Percentiles rank a stretch among this genome's conserved stretches.
Conservation (phyloP, 1,140 invertebrate genomes). For the Drosophila oshimai region DNA sequence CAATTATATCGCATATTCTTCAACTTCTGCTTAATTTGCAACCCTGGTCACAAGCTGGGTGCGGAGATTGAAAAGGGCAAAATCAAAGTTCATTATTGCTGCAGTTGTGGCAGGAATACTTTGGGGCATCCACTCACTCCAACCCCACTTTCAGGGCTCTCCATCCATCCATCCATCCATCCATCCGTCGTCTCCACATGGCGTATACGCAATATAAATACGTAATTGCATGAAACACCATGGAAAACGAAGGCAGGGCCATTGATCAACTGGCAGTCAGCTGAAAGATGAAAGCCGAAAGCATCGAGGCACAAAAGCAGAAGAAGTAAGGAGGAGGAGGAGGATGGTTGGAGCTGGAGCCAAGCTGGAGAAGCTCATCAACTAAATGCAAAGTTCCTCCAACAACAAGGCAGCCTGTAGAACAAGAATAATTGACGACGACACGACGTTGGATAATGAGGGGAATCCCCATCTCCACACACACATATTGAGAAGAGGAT, state of each 20-base stretch:
- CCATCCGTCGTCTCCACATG: slow-evolving; percentile 29
- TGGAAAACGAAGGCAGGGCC: slow-evolving; percentile 26
- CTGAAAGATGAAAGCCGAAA: slow-evolving; percentile 40
- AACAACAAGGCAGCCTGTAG: slow-evolving; percentile 45
- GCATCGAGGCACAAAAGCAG: slow-evolving; percentile 41
- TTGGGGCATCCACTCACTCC: background rate
- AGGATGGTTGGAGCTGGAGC: slow-evolving; percentile 6
- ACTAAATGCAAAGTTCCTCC: slow-evolving; percentile 67
- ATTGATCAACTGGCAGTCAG: slow-evolving; percentile 64
- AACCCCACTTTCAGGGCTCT: background rate
- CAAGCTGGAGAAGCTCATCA: slow-evolving; percentile 52
- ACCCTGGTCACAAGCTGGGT: background rate
- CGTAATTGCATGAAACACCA: slow-evolving; percentile 57
- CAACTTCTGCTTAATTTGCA: background rate
- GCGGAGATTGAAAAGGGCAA: background rate
- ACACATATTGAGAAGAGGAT: slow-evolving; percentile 14
- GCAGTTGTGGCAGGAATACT: slow-evolving; percentile 48
- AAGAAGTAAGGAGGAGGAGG: slow-evolving; percentile 41
- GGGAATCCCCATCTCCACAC: slow-evolving; percentile 32
- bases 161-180: background rate
- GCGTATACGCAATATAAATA: slow-evolving; percentile 66
- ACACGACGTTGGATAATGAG: slow-evolving; percentile 69
- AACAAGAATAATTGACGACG: slow-evolving; percentile 75
- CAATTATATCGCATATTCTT: slow-evolving; percentile 7
- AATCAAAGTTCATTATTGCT: slow-evolving; percentile 69